Conservation (phyloP, 2,797 vertebrate species). For the Vipera latastei region DNA sequence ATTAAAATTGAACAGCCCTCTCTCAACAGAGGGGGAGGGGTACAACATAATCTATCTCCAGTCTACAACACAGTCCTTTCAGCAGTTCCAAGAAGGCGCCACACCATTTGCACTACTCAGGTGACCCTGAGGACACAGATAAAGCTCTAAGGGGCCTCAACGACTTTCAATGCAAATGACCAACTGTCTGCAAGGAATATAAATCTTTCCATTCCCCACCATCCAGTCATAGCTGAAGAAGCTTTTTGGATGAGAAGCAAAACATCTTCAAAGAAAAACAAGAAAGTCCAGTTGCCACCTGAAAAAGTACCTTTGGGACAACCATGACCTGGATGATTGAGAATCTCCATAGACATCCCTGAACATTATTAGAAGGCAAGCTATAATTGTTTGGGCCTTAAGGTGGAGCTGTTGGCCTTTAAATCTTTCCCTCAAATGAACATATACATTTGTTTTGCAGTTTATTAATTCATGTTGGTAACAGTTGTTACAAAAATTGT, state of each 20-base stretch:
- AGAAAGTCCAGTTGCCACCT: neutral
- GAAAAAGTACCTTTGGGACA: neutral
- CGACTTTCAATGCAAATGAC: neutral
- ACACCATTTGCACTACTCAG: no score
- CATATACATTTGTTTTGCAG: neutral
- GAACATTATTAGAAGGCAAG: neutral
- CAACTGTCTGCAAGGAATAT: neutral
- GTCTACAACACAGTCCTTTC: no score
- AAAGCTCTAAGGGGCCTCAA: neutral
- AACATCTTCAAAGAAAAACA: neutral
- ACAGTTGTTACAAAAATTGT: neutral
- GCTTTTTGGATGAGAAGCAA: neutral
- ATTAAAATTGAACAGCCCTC: no score
- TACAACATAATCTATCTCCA: no score
- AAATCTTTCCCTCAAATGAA: neutral
- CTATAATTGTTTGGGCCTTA: neutral
- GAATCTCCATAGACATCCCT: neutral
- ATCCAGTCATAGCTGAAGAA: neutral
- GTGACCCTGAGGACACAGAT: no score
- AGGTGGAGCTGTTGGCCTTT: slow-evolving; percentile 62
- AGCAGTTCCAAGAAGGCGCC: no score
- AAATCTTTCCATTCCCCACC: neutral
- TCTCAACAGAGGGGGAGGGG: no score
- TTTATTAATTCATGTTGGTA: slow-evolving; percentile 2
- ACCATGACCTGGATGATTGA: neutral